Percentiles rank a stretch among this genome's conserved stretches.
phyloP scores from a whole-genome alignment of 2,888 invertebrate genomes.

The Eupithecia subfuscata region DNA sequence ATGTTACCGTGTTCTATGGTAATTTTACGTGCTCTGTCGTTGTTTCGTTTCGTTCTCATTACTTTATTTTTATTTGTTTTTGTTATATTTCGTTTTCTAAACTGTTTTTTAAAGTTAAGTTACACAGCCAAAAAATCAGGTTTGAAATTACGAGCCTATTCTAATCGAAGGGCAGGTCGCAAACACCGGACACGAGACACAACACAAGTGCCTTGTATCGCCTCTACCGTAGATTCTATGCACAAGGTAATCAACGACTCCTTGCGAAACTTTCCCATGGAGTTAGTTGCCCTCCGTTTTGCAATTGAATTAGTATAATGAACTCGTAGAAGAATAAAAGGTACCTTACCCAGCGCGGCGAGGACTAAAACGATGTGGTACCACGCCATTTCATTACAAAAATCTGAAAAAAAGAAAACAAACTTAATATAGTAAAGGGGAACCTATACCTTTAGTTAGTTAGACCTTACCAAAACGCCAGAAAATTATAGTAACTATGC shows the following conservation, averaged over 20 bases:
- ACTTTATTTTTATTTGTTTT: not conserved
- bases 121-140: not conserved
- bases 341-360: constrained; percentile 64
- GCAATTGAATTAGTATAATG: constrained; percentile 21
- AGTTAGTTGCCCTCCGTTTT: constrained; percentile 28
- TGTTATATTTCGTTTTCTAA: not conserved
- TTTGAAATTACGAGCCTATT: constrained; percentile 14
- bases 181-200: constrained; percentile 9
- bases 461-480: not conserved
- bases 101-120: not conserved
- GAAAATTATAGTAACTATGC: not conserved
- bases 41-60: not conserved
- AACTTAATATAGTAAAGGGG: not conserved
- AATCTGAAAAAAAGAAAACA: constrained; percentile 57
- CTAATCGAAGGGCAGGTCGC: constrained; percentile 15
- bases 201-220: constrained; percentile 5
- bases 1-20: constrained; percentile 5
- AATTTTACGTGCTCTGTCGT: constrained; percentile 4
- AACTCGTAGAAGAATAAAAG: constrained; percentile 15
- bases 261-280: constrained; percentile 42
- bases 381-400: constrained; percentile 66
- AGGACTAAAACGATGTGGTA: constrained; percentile 65
- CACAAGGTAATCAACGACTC: not conserved
- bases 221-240: not conserved
- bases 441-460: not conserved